Base-by-base conservation (phyloP, 2,888 invertebrate species). In the Lasioglossum leucozonium region DNA sequence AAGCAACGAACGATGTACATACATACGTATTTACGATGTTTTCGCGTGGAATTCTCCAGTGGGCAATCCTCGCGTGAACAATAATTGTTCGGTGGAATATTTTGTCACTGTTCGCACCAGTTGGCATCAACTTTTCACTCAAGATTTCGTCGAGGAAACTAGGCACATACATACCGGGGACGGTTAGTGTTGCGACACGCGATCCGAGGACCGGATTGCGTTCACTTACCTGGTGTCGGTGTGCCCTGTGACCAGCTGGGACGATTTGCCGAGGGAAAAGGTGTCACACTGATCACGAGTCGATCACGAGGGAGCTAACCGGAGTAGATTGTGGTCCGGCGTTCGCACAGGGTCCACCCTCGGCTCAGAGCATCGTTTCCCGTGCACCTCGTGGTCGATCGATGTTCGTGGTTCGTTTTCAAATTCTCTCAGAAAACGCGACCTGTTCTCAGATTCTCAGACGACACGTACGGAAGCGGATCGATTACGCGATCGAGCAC, bases 61-160 rank as follows among this genome's bases (percentile, higher is more conserved):
- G 40, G 6, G 0, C 30, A 18, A 18, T 26, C 8, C 16, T 44
- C 44, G 1, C 44, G 16, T 22, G 16, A 72, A 26, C n/a, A 5
- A 16, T 26, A 16, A 3, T 42, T n/a, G 4, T 13, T 5, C 26
- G 5, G 11, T 42, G 11, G 11, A 6, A 2, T 5, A 26, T 72
- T 26, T 26, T 26, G 2, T 18, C 34, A 22, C 62, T 22, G 26
- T 65, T 65, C 6, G 30, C 62, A 30, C n/a, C 34, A 6, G 30
- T 58, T 73, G 1, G 67, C 22, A n/a, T 11, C 11, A 13, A 85
- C 75, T 88, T 89, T 90, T 90, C 88, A 89, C 89, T 90, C 90
- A 88, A 86, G 40, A 85, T 77, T 62, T 16, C 10, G 6, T 11
- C 22, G n/a, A 10, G 40, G 62, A 40, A 69, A 18, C 6, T 51